Evolutionary conservation across 2,797 vertebrate genomes (phyloP).

Genomic region (Phrynocephalus forsythii): DNA sequence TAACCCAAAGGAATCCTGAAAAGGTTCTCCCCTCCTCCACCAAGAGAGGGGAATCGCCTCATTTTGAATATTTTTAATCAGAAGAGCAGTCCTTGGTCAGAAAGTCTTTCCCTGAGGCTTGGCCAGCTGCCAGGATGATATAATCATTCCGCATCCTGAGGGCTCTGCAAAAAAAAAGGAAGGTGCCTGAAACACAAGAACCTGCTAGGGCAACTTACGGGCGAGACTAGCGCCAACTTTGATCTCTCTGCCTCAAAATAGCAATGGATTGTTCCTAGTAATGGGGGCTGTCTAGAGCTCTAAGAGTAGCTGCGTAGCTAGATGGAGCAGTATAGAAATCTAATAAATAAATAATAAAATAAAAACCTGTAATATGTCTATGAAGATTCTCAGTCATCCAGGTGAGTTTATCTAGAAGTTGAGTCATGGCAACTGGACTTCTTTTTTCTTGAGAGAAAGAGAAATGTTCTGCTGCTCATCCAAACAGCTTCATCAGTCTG

Average conservation of each 20-base stretch:
- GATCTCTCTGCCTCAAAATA: constrained; percentile 59
- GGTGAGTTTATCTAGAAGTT: too few relatives aligned
- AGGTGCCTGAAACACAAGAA: constrained; percentile 57
- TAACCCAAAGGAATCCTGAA: background rate
- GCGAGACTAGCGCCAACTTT: constrained; percentile 58
- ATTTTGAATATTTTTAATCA: background rate
- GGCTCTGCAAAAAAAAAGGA: constrained; percentile 49
- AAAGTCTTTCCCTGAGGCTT: constrained; percentile 39
- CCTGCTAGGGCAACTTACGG: constrained; percentile 36
- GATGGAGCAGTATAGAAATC: too few relatives aligned
- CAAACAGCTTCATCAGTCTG: too few relatives aligned
- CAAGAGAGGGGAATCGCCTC: background rate
- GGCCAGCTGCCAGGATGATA: constrained; percentile 44
- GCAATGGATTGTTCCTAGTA: background rate
- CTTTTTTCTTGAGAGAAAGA: too few relatives aligned
- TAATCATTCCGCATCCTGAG: constrained; percentile 39
- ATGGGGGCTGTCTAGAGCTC: constrained; percentile 16
- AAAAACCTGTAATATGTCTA: too few relatives aligned
- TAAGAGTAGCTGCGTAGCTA: background rate
- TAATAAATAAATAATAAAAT: too few relatives aligned
- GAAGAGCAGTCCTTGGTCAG: constrained; percentile 36
- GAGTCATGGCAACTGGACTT: too few relatives aligned
- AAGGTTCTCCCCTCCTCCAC: background rate
- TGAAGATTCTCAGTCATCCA: too few relatives aligned
- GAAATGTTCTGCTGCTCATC: too few relatives aligned